phyloP scores from a whole-genome alignment of 1,140 invertebrate species.

The Saccostrea echinata region DNA sequence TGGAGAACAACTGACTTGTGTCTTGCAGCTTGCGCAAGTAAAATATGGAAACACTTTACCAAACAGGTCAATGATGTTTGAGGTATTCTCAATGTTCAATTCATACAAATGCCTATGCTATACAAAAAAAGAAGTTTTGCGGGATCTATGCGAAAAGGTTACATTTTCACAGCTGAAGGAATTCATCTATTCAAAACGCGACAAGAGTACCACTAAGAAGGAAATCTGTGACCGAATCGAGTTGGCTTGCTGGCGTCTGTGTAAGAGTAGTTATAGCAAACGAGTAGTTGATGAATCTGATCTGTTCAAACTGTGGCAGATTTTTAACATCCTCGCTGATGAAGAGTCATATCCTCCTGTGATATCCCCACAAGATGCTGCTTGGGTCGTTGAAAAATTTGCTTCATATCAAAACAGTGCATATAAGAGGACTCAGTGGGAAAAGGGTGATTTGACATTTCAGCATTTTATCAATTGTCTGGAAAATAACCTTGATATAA shows the following conservation, averaged over 20 bases:
- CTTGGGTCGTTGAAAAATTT: constrained; percentile 53
- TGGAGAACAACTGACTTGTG: constrained; percentile 41
- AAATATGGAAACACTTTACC: not conserved
- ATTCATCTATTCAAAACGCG: constrained; percentile 16
- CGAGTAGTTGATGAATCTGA: not conserved
- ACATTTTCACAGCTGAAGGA: constrained; percentile 32
- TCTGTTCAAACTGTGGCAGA: constrained; percentile 52
- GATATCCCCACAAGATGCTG: not conserved
- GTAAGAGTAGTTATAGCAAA: not conserved
- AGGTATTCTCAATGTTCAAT: not conserved
- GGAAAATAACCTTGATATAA: not conserved
- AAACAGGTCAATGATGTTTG: not conserved
- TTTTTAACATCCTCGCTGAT: constrained; percentile 49
- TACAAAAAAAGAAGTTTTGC: not conserved
- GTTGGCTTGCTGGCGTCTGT: not conserved
- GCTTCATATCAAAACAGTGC: not conserved
- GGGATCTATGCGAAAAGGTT: not conserved
- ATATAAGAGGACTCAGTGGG: not conserved
- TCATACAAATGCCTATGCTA: not conserved
- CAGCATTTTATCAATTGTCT: not conserved
- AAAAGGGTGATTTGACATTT: constrained; percentile 1
- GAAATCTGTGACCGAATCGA: constrained; percentile 22
- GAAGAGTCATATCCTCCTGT: constrained; percentile 50
- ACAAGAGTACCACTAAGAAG: not conserved
- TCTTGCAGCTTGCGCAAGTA: constrained; percentile 16